phyloP scores from a whole-genome alignment of 37 sponge, comb jelly and placozoan genomes.

The Haliclona indistincta region DNA sequence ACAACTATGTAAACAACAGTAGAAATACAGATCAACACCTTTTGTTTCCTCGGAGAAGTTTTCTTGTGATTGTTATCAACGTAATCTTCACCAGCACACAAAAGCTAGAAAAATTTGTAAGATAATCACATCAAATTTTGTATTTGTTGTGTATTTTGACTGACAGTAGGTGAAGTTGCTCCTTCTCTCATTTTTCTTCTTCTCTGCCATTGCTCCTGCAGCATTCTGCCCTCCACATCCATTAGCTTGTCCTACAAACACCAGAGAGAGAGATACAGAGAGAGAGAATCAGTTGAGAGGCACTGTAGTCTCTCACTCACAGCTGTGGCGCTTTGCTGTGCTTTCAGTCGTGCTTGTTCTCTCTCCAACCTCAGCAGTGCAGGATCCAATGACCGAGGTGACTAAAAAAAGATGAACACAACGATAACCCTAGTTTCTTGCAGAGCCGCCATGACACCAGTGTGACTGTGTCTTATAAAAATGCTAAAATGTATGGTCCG shows the following conservation, averaged over 20 bases:
- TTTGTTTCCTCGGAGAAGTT: neutral
- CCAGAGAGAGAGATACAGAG: neutral
- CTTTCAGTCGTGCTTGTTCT: constrained; percentile 1
- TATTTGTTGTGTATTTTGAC: no score
- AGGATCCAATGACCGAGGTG: no score
- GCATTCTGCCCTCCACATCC: constrained; percentile 1
- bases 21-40: no score
- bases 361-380: constrained; percentile 7
- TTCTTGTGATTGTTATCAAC: neutral
- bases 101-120: neutral
- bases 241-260: neutral
- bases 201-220: constrained; percentile 13
- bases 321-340: constrained; percentile 2
- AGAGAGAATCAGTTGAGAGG: constrained; percentile 10
- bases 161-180: neutral
- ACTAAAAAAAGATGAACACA: neutral
- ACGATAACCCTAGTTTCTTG: no score
- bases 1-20: no score
- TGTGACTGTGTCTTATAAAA: no score
- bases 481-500: no score
- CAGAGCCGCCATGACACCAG: no score
- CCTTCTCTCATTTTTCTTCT: neutral
- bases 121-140: no score
- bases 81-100: neutral
- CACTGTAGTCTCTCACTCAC: neutral